Conservation (phyloP, 2,797 vertebrate genomes). For the Peromyscus aztecus region DNA sequence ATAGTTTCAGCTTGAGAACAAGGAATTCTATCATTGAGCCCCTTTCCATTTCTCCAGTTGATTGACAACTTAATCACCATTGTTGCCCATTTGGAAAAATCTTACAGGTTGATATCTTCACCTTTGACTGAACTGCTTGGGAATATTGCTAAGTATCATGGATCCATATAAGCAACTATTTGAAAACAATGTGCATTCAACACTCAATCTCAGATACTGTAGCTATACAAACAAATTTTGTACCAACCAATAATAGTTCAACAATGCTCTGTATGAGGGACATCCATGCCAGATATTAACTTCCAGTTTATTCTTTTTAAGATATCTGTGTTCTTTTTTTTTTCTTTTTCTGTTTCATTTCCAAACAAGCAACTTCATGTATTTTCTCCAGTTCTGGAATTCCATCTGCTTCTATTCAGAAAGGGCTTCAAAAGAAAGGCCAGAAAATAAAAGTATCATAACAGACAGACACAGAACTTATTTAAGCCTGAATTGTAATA, state of each 20-base stretch:
- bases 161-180: background rate
- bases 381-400: slow-evolving; percentile 70
- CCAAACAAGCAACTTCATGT: background rate
- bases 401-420: slow-evolving; percentile 80
- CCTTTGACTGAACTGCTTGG: background rate
- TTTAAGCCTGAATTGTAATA: slow-evolving; percentile 85
- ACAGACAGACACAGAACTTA: slow-evolving; percentile 86
- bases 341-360: slow-evolving; percentile 6
- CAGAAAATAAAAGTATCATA: slow-evolving; percentile 83
- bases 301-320: slow-evolving; percentile 10
- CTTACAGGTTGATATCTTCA: background rate
- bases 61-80: background rate
- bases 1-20: background rate
- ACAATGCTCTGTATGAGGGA: background rate
- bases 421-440: slow-evolving; percentile 80
- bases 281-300: background rate
- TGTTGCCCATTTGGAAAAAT: background rate
- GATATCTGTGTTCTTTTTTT: background rate
- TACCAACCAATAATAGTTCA: background rate
- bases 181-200: background rate
- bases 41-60: background rate
- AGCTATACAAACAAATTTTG: background rate
- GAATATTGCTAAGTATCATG: background rate
- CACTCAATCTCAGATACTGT: background rate
- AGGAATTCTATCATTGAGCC: background rate